phyloP scores from a whole-genome alignment of 2,797 vertebrate species.

The Myiotriccus ornatus region DNA sequence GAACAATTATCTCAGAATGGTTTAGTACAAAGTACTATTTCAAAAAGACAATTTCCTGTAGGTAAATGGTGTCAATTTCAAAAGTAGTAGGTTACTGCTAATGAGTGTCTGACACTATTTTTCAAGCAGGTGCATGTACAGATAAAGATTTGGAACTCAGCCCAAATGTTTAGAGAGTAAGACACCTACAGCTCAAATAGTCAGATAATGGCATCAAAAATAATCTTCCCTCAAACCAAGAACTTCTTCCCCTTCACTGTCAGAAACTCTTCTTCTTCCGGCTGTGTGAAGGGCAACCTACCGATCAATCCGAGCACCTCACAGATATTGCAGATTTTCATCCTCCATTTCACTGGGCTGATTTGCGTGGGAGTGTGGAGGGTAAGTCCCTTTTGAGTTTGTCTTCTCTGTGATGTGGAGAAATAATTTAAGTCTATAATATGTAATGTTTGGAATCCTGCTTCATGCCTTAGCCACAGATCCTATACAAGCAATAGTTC shows the following conservation, averaged over 20 bases:
- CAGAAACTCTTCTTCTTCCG: neutral
- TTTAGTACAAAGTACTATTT: constrained; percentile 5
- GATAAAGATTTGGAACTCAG: constrained; percentile 31
- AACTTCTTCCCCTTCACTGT: neutral
- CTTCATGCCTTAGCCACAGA: neutral
- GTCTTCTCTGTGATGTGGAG: neutral
- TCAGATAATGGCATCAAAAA: neutral
- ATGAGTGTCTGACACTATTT: constrained; percentile 46
- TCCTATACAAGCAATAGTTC: neutral
- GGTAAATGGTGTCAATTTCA: constrained; percentile 49
- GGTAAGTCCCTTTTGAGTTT: neutral
- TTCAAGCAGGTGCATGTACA: neutral
- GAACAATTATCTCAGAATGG: constrained; percentile 53
- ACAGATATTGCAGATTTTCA: neutral
- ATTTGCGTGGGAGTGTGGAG: neutral
- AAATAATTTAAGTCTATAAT: neutral
- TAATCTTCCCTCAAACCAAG: neutral
- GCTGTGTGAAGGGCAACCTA: neutral
- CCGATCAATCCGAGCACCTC: neutral
- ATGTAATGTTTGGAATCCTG: neutral
- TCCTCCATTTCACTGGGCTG: neutral
- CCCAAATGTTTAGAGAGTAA: constrained; percentile 13
- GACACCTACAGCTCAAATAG: neutral
- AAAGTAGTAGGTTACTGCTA: constrained; percentile 51
- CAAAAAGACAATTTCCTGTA: constrained; percentile 58